Evolutionary conservation across 2,113 vertebrate species (phyloP), one percentile per base, ranked within the genome.

Genomic region (Hemiscyllium ocellatum): DNA sequence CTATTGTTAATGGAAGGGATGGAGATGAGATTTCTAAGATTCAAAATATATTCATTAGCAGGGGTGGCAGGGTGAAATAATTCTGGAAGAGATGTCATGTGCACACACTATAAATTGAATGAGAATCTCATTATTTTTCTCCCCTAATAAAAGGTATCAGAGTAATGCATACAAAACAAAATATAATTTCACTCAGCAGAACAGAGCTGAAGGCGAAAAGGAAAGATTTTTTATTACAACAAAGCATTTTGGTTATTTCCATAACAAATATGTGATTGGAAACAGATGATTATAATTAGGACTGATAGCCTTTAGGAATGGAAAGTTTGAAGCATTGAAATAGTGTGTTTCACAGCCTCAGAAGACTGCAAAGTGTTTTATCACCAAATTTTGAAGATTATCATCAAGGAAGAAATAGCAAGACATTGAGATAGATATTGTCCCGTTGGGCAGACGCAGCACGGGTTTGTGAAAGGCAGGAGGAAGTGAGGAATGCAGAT

Each of bases 31-130:
- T 29, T 93, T 95, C 95, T 52, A 96, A 96, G 96, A 96, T 33
- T 86, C 72, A 42, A 80, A 90, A 96, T 96, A 83, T 96, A 94
- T 96, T 97, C 97, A 96, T 95, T 96, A 96, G 96, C 96, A 96
- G 96, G 56, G 15, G 2, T 96, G 95, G 24, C 94, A 95, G 42
- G 42, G 26, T 76, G 94, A 95, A 95, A 95, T 29, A 72, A 95
- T 95, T 47, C 94, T 95, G 69, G 69, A 37, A 95, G 72, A 50
- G 26, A 95, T 95, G 94, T 47, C 69, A 47, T 95, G 94, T 72
- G 69, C 94, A 76, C 47, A 1, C 70, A 72, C 65, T 26, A 95
- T 72, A 95, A 95, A 95, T 95, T 95, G 94, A 95, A 95, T 50
- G 69, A 76, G 69, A 95, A 72, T 76, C 68, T 95, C 68, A 52